Evolutionary conservation across 2,113 vertebrate genomes (phyloP).

Genomic region (Alces alces): DNA sequence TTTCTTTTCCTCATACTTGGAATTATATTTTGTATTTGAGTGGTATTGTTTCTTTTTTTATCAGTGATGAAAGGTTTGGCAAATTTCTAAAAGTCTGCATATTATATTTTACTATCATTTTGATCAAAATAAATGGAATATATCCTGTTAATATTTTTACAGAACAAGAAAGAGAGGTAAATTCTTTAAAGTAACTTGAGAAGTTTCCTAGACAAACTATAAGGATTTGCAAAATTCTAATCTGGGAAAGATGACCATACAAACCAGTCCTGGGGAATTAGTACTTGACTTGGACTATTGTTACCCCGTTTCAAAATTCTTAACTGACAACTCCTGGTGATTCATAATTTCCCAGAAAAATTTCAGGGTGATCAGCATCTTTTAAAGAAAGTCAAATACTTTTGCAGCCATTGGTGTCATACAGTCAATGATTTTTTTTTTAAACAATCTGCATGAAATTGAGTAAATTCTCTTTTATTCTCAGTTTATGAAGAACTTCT

Average conservation of each 20-base stretch:
- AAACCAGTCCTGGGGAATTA: slow-evolving; percentile 67
- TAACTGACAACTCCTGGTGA: slow-evolving; percentile 70
- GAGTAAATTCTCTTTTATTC: not conserved
- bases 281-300: slow-evolving; percentile 67
- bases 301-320: slow-evolving; percentile 74
- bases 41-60: slow-evolving; percentile 62
- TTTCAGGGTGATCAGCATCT: slow-evolving; percentile 65
- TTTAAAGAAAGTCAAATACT: slow-evolving; percentile 53
- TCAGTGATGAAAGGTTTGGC: slow-evolving; percentile 69
- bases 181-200: slow-evolving; percentile 75
- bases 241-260: slow-evolving; percentile 72
- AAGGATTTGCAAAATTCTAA: slow-evolving; percentile 72
- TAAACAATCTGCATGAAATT: not conserved
- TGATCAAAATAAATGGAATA: slow-evolving; percentile 70
- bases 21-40: not conserved
- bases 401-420: slow-evolving; percentile 48
- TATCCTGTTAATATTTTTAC: slow-evolving; percentile 71
- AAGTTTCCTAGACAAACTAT: slow-evolving; percentile 66
- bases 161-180: slow-evolving; percentile 31
- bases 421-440: not conserved
- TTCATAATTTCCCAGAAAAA: slow-evolving; percentile 68
- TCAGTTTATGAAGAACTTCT: not conserved
- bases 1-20: slow-evolving; percentile 52
- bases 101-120: not conserved
- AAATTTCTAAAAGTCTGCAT: not conserved